These are phyloP conservation scores for Nibea albiflora DNA, from an alignment of 2,113 vertebrate species.

Conservation along the genomic window DNA sequence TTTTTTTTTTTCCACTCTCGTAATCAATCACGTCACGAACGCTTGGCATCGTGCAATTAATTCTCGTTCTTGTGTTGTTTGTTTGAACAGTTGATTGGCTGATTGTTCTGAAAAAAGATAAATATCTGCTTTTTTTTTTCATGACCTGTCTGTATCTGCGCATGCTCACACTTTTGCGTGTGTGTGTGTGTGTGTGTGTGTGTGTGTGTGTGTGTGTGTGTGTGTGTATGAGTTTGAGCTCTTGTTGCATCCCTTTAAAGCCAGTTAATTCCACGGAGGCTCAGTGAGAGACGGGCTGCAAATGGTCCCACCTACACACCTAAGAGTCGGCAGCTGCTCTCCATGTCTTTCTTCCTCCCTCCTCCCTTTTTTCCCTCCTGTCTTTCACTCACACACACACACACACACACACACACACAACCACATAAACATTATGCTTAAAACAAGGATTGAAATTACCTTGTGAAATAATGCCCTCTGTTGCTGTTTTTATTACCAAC, in stretches of 20 bases:
- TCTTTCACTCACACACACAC: slow-evolving; percentile 14
- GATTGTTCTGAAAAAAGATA: not conserved
- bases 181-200: not conserved
- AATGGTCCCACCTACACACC: slow-evolving; percentile 81
- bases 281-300: slow-evolving; percentile 67
- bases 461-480: slow-evolving; percentile 37
- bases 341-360: slow-evolving; percentile 42
- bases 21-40: not conserved
- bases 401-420: not conserved
- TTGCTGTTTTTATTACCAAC: slow-evolving; percentile 49
- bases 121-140: not conserved
- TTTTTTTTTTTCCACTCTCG: no score
- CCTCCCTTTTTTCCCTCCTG: slow-evolving; percentile 16
- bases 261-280: slow-evolving; percentile 69
- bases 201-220: not conserved
- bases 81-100: not conserved
- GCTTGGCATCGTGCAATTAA: not conserved
- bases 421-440: slow-evolving; percentile 24
- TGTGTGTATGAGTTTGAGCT: slow-evolving; percentile 24
- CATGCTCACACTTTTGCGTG: not conserved
- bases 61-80: not conserved
- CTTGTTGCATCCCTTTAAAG: slow-evolving; percentile 55
- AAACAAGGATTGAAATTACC: slow-evolving; percentile 51
- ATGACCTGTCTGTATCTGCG: not conserved
- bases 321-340: slow-evolving; percentile 67